Evolutionary conservation across 1,140 invertebrate species (phyloP), one percentile per base, ranked within the genome.

Genomic region (Drosophila equinoxialis): DNA sequence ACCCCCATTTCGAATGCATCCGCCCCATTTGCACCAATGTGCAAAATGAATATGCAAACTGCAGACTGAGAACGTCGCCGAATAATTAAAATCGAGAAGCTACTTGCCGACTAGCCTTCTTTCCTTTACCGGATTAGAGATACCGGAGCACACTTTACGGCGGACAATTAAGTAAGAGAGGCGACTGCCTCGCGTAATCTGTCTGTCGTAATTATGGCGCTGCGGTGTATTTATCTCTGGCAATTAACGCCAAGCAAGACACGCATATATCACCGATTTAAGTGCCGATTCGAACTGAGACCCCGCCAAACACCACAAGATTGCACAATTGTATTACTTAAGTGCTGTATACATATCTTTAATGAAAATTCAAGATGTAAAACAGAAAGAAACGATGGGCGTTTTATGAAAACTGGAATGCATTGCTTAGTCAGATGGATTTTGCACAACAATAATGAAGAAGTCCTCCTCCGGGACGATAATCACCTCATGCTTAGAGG

Each of bases 401-500:
- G 4, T 26, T 26, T 26, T 4, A 26, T 26, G 4, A 4, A 26
- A 26, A 26, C 23, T 4, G 3, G 23, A 4, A 4, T 10, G 6
- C 45, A 8, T 23, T 51, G 11, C 23, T 65, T 48, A 94, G 74
- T 94, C 94, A 11, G 93, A 93, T 6, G 95, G 95, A 90, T 94
- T 95, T 91, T 96, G 95, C 37, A 96, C 93, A 2, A 95, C 95
- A 76, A 96, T 95, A 17, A 96, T 87, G 67, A 95, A 94, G 84
- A 95, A 95, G 67, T 95, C 95, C 92, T 95, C 95, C 77, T 95
- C 95, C 20, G 97, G 97, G 7, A 97, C 96, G 6, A 98, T 95
- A 94, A 98, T 96, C 58, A 98, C 96, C 94, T 98, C 98, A 92
- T 98, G 96, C 82, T 97, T 98, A 86, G 97, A 97, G 68, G 97